Percentiles rank a stretch among this genome's conserved stretches.
Evolutionary conservation across 1,140 invertebrate species (phyloP).

Genomic region (Bilobella aurantiaca): DNA sequence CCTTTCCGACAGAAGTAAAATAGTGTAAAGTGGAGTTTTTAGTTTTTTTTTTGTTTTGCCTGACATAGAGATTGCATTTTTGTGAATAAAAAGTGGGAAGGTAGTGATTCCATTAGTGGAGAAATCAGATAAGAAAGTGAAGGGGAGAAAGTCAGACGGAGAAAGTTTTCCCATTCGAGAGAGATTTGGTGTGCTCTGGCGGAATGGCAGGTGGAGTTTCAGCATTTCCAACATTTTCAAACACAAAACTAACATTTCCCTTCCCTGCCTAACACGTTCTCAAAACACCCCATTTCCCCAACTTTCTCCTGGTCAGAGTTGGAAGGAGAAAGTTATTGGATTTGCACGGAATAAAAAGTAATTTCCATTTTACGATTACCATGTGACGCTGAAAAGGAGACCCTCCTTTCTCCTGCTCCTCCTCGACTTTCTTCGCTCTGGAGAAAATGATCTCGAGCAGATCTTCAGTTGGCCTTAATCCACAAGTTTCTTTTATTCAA

Average conservation of each 20-base stretch:
- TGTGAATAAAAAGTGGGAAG: conserved; percentile 3
- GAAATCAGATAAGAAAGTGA: conserved; percentile 4
- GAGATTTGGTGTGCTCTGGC: background rate
- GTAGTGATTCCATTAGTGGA: conserved; percentile 7
- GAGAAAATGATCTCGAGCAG: background rate
- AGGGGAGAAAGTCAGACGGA: conserved; percentile 1
- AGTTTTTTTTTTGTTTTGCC: conserved; percentile 1
- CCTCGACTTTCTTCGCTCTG: background rate
- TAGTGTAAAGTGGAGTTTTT: background rate
- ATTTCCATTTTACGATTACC: conserved; percentile 9
- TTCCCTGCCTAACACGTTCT: background rate
- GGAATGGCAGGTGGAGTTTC: background rate
- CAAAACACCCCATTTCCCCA: background rate
- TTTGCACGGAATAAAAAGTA: background rate
- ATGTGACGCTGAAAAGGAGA: background rate
- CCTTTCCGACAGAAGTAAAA: background rate
- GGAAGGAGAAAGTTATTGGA: background rate
- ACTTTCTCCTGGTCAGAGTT: background rate
- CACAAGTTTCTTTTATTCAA: conserved; percentile 8
- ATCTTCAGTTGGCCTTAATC: background rate
- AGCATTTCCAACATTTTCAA: background rate
- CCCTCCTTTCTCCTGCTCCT: background rate
- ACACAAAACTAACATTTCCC: background rate
- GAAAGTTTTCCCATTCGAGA: conserved; percentile 5
- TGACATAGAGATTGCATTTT: background rate